A percentile compares a stretch with the other conserved stretches of the same genome.
phyloP scores from a whole-genome alignment of 2,797 vertebrate genomes.

The Vespertilio murinus region DNA sequence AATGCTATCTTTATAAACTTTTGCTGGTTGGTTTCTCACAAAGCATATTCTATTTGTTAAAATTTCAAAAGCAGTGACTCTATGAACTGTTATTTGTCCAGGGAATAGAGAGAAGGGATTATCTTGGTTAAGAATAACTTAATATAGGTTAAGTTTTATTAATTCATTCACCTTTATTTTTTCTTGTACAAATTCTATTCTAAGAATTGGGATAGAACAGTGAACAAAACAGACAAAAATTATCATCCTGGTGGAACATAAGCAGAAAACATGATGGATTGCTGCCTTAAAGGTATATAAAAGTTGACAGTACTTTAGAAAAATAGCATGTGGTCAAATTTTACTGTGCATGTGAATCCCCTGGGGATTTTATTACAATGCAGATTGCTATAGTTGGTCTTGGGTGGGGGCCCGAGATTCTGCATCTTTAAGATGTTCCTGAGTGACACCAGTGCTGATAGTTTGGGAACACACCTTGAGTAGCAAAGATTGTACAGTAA shows the following conservation, averaged over 20 bases:
- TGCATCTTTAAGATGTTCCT: not conserved
- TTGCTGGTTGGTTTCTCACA: not conserved
- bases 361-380: not conserved
- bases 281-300: not conserved
- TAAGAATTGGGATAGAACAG: constrained; percentile 18
- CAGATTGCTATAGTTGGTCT: not conserved
- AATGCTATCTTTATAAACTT: constrained; percentile 36
- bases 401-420: not conserved
- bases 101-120: not conserved
- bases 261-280: not conserved
- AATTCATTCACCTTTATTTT: constrained; percentile 32
- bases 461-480: not conserved
- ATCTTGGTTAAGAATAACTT: not conserved
- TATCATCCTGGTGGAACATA: not conserved
- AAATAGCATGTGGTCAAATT: not conserved
- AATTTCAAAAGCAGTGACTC: not conserved
- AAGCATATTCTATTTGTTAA: constrained; percentile 21
- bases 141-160: not conserved
- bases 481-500: not conserved
- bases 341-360: not conserved
- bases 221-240: not conserved
- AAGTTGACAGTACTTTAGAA: constrained; percentile 5
- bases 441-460: not conserved
- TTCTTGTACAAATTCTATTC: not conserved
- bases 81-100: not conserved